phyloP scores from a whole-genome alignment of 1,140 invertebrate genomes.

The Dolichoris vasculosae region DNA sequence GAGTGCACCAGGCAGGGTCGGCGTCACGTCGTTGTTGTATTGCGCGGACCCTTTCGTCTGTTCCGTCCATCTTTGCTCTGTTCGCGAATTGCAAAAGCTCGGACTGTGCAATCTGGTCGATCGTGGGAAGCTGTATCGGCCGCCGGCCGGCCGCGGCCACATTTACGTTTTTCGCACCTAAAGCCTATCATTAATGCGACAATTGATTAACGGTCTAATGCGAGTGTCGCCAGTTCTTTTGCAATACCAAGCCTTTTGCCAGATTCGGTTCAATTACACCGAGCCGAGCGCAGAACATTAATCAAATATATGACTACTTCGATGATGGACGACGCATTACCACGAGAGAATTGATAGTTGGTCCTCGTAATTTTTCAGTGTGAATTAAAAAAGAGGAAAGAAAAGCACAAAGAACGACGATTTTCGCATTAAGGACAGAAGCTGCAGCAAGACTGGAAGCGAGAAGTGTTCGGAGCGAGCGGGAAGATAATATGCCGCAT shows the following conservation, averaged over 20 bases:
- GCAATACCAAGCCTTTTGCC: too few relatives aligned
- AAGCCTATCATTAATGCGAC: too few relatives aligned
- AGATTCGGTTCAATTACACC: too few relatives aligned
- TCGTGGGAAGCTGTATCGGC: constrained; percentile 71
- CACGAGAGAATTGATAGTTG: too few relatives aligned
- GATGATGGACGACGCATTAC: too few relatives aligned
- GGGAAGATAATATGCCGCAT: constrained; percentile 44
- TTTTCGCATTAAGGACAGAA: background rate
- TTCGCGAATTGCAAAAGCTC: background rate
- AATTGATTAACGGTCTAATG: too few relatives aligned
- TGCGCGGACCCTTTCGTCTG: background rate
- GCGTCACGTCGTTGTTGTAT: background rate
- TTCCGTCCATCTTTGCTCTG: background rate
- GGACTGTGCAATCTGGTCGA: constrained; percentile 48
- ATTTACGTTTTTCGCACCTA: background rate
- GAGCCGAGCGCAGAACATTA: too few relatives aligned
- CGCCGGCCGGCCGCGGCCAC: constrained; percentile 73
- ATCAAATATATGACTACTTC: too few relatives aligned
- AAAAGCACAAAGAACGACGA: too few relatives aligned
- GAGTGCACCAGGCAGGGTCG: background rate
- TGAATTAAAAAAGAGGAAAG: too few relatives aligned
- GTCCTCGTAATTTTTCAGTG: too few relatives aligned
- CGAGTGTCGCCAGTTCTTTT: too few relatives aligned
- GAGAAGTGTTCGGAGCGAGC: background rate
- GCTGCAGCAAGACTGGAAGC: background rate